These are phyloP conservation scores for Gallirallus australis DNA, from an alignment of 2,797 vertebrate species.

Conservation along the genomic window DNA sequence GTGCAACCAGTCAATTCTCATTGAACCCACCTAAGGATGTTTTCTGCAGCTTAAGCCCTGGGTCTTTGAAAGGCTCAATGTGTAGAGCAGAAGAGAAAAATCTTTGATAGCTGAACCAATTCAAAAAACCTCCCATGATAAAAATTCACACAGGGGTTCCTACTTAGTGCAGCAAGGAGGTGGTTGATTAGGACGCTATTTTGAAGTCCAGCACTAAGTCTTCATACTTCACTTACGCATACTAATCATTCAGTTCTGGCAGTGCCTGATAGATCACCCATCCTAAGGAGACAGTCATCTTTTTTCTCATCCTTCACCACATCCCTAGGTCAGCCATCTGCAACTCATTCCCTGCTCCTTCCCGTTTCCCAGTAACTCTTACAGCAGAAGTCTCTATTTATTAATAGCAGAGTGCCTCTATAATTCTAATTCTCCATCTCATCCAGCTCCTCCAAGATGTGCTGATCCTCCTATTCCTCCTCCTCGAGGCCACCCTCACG, in stretches of 20 bases:
- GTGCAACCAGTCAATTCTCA: background rate
- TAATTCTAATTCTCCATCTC: background rate
- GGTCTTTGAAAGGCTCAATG: background rate
- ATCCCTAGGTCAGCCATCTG: background rate
- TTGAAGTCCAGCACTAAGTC: background rate
- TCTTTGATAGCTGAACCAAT: background rate
- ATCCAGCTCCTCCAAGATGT: background rate
- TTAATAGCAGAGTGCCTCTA: background rate
- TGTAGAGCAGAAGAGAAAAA: background rate
- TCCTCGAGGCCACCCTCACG: background rate
- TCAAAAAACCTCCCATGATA: background rate
- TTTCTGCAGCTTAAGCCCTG: background rate
- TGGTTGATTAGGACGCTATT: background rate
- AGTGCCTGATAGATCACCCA: background rate
- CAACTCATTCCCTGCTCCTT: background rate
- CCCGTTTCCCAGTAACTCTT: background rate
- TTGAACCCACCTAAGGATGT: background rate
- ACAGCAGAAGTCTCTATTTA: conserved; percentile 6
- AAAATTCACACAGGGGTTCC: background rate
- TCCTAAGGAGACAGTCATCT: background rate
- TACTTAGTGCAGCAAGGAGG: background rate
- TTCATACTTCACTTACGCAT: background rate
- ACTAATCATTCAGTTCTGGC: background rate
- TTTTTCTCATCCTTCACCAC: background rate
- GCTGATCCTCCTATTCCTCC: background rate